phyloP scores from a whole-genome alignment of 2,113 vertebrate species.

The Trematomus loennbergii region DNA sequence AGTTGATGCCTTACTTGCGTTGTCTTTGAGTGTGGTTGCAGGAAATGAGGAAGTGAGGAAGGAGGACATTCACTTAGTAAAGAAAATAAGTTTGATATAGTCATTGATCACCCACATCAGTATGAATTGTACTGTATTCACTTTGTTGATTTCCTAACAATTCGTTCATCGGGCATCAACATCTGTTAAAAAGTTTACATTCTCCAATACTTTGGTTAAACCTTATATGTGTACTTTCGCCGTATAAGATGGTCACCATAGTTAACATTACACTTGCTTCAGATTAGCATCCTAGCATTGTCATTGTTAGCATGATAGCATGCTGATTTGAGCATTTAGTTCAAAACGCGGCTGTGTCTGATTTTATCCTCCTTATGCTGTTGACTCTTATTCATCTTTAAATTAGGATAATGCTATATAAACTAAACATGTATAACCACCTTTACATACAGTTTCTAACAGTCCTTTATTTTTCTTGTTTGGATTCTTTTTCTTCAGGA shows the following conservation, averaged over 20 bases:
- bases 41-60: slow-evolving; percentile 1
- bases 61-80: background rate
- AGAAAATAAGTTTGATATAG: background rate
- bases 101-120: background rate
- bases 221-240: no score
- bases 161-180: no score
- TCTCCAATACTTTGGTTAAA: no score
- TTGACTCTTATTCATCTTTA: background rate
- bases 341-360: background rate
- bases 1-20: slow-evolving; percentile 38
- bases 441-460: background rate
- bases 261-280: slow-evolving; percentile 3
- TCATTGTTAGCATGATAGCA: background rate
- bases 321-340: background rate
- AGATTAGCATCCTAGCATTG: slow-evolving; percentile 1
- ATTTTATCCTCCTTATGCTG: no score
- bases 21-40: no score
- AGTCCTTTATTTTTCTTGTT: background rate
- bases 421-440: background rate
- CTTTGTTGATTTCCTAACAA: no score
- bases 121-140: no score
- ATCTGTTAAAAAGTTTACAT: no score
- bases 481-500: slow-evolving; percentile 81
- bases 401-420: background rate
- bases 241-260: background rate